Conservation (phyloP, 2,113 vertebrate genomes). For the Leucoraja erinaceus region DNA sequence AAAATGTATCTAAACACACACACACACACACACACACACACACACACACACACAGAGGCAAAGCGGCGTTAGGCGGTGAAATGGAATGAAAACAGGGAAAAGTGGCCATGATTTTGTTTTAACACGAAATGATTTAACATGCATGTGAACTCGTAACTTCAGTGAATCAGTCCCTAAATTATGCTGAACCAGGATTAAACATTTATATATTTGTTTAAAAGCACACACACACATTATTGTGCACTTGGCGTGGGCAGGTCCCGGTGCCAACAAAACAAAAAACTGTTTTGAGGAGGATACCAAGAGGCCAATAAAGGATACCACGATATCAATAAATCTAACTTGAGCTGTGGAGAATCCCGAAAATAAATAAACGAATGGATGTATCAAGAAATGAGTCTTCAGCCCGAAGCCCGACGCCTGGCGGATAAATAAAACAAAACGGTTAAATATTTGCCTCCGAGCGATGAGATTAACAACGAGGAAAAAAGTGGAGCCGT, state of each 20-base stretch:
- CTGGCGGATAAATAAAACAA: not conserved
- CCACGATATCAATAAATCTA: not conserved
- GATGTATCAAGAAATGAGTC: not conserved
- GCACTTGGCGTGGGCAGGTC: not conserved
- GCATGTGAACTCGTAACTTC: constrained; percentile 54
- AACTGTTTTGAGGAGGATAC: not conserved
- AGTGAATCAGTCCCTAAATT: constrained; percentile 43
- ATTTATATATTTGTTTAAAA: not conserved
- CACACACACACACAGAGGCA: constrained; percentile 43
- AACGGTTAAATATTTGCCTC: not conserved
- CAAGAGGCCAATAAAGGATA: not conserved
- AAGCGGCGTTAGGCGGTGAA: constrained; percentile 61
- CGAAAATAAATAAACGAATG: not conserved
- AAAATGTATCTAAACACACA: constrained; percentile 13
- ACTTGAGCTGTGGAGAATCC: not conserved
- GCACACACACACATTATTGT: not conserved
- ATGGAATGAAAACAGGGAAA: constrained; percentile 48
- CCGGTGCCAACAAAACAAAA: not conserved
- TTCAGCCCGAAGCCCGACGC: not conserved
- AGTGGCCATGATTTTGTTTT: constrained; percentile 42
- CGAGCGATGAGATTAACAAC: not conserved
- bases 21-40: not conserved
- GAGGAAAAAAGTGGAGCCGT: not conserved
- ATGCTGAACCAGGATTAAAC: not conserved
- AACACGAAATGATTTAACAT: constrained; percentile 50